A percentile compares a stretch with the other conserved stretches of the same genome.
These are phyloP conservation scores for Momotus momota DNA, from an alignment of 2,797 vertebrate species.

Conservation along the genomic window DNA sequence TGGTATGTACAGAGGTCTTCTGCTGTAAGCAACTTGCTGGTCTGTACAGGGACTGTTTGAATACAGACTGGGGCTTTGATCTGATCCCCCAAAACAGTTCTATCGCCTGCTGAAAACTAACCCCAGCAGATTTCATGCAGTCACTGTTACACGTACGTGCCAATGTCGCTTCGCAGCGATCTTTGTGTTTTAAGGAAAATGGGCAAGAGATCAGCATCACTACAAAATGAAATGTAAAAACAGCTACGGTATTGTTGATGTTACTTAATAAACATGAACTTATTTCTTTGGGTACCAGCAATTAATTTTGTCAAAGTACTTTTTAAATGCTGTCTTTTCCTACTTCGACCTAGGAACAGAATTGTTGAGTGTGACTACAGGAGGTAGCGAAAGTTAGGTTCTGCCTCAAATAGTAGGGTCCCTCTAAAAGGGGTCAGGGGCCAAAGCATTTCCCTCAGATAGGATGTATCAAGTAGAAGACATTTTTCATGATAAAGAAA, in stretches of 20 bases:
- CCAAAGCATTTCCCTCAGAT: background rate
- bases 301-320: background rate
- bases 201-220: background rate
- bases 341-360: background rate
- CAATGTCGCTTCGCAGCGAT: constrained; percentile 40
- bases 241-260: background rate
- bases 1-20: background rate
- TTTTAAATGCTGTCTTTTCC: background rate
- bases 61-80: background rate
- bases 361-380: background rate
- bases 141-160: background rate
- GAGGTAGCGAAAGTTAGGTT: background rate
- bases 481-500: background rate
- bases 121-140: background rate
- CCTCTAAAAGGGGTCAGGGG: background rate
- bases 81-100: background rate
- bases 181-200: background rate
- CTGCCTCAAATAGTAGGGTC: background rate
- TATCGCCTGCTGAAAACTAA: background rate
- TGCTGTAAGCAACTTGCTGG: background rate
- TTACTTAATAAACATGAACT: constrained; percentile 46
- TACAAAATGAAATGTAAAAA: background rate
- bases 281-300: background rate
- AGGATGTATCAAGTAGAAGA: background rate
- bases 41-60: background rate